Evolutionary conservation across 2,888 invertebrate genomes (phyloP), one percentile per base, ranked within the genome.

Genomic region (Taphrorychus bicolor): DNA sequence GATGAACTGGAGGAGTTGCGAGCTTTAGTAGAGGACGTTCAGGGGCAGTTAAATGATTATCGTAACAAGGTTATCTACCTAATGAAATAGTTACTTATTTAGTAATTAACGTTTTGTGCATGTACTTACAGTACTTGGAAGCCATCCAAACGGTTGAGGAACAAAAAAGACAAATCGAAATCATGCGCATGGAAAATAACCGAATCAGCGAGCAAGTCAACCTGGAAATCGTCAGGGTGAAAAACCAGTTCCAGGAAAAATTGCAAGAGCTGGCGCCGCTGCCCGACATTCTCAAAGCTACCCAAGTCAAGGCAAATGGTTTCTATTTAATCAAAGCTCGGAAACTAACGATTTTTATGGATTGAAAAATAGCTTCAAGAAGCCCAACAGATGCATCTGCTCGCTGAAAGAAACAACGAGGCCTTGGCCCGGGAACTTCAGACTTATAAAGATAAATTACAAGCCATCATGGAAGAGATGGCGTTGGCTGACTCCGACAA

Each of bases 191-290:
- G 85, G 90, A 91, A 74, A 89, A 90, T 74, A 87, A 86, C 17
- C 83, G 89, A 53, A 88, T 90, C 76, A 88, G 88, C 72, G 90
- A 91, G 74, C 90, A 91, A 77, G 89, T 91, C 45, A 89, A 88
- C 73, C 79, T 89, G 14, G 91, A 91, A 80, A 89, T 91, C 66
- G 88, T 89, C 73, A 82, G 87, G 70, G 89, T 90, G 7, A 91
- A 91, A 85, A 84, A 83, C 74, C 87, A 90, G 78, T 91, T 91
- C 81, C 90, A 90, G 84, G 90, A 90, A 75, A 90, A 90, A 78
- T 80, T 91, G 18, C 87, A 88, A 65, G 90, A 91, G 79, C 79
- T 91, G 53, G 87, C 88, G 0, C 90, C 90, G 0, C 83, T 91
- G 21, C 90, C 90, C 0, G 90, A 90, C 70, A 84, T 91, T 22